A percentile compares a stretch with the other conserved stretches of the same genome.
phyloP scores from a whole-genome alignment of 2,113 vertebrate genomes.

The Tetrax tetrax region DNA sequence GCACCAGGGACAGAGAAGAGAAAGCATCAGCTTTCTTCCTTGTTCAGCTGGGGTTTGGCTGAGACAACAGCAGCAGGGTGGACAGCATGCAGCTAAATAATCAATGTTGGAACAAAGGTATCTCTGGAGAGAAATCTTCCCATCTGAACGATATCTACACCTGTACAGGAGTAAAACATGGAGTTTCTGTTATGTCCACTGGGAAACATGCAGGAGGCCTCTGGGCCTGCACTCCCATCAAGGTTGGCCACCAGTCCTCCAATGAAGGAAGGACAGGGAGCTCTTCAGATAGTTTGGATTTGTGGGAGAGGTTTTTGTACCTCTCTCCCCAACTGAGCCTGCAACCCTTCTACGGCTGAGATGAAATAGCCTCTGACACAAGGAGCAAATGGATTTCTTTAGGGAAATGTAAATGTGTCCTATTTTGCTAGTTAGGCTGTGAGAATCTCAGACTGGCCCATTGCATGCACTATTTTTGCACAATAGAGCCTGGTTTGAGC shows the following conservation, averaged over 20 bases:
- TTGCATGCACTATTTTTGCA: neutral
- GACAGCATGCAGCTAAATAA: neutral
- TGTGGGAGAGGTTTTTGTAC: neutral
- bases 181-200: neutral
- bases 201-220: neutral
- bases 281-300: neutral
- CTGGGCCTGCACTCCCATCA: accelerated
- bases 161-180: neutral
- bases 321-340: neutral
- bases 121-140: neutral
- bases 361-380: neutral
- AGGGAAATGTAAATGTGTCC: neutral
- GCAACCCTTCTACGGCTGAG: neutral
- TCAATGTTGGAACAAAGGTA: neutral
- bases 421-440: neutral
- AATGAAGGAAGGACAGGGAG: neutral
- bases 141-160: neutral
- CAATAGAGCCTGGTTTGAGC: neutral
- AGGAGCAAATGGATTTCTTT: neutral
- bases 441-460: neutral
- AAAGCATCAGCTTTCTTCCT: neutral
- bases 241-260: neutral
- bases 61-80: neutral
- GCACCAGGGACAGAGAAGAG: neutral
- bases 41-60: neutral